Conservation (phyloP, 2,888 invertebrate genomes). For the Lacanobia wlatinum region DNA sequence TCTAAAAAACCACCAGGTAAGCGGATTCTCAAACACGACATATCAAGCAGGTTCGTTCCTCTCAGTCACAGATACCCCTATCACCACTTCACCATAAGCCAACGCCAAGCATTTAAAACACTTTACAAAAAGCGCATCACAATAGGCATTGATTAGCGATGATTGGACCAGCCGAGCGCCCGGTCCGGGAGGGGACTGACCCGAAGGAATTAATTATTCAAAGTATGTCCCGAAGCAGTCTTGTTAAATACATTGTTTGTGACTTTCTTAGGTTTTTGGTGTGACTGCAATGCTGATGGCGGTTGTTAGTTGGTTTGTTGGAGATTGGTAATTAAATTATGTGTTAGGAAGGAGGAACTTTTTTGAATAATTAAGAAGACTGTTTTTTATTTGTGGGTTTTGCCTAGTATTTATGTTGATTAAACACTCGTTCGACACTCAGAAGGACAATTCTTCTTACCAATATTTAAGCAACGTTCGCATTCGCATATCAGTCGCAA, state of each 20-base stretch:
- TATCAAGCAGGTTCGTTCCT: not conserved
- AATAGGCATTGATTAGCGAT: constrained; percentile 86
- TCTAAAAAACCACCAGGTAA: too few species aligned
- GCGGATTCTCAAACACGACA: too few species aligned
- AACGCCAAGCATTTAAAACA: constrained; percentile 65
- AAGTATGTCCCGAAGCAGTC: constrained; percentile 81
- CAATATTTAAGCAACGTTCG: too few species aligned
- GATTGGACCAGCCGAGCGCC: constrained; percentile 71
- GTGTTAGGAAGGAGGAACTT: not conserved
- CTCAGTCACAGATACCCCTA: constrained; percentile 5
- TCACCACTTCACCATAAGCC: constrained; percentile 44
- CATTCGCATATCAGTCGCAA: too few species aligned
- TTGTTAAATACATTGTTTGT: constrained; percentile 81
- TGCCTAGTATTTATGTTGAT: not conserved
- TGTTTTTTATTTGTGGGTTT: not conserved
- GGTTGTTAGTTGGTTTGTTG: constrained; percentile 38
- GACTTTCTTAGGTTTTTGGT: constrained; percentile 46
- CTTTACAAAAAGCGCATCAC: constrained; percentile 77
- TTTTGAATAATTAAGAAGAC: not conserved
- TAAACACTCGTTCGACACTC: not conserved
- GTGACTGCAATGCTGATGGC: constrained; percentile 50
- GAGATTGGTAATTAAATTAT: constrained; percentile 3
- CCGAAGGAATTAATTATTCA: constrained; percentile 88
- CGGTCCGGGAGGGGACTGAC: constrained; percentile 75
- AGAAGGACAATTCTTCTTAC: too few species aligned